These are phyloP conservation scores for Pachycephus smyrnensis DNA, from an alignment of 2,888 invertebrate species.

Conservation along the genomic window DNA sequence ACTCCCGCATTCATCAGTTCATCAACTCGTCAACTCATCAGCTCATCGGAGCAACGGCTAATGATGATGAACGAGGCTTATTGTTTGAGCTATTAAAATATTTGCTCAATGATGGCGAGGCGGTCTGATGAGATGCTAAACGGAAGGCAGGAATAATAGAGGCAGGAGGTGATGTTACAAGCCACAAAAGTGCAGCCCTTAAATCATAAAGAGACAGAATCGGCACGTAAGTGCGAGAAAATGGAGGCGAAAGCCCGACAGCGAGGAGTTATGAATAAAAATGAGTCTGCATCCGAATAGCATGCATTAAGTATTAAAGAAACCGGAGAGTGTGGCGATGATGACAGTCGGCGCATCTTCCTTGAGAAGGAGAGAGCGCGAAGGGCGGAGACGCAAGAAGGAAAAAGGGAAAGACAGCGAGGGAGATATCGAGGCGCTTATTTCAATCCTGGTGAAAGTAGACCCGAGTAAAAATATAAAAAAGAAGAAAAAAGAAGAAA, in stretches of 20 bases:
- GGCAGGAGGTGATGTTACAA: background rate
- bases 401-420: too few species aligned
- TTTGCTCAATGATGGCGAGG: conserved; percentile 6
- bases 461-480: too few species aligned
- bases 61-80: conserved; percentile 50
- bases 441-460: too few species aligned
- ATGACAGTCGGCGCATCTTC: too few species aligned
- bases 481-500: too few species aligned
- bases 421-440: too few species aligned
- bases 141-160: background rate
- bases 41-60: conserved; percentile 22
- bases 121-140: background rate
- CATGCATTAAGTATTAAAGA: conserved; percentile 36
- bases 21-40: too few species aligned
- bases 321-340: too few species aligned
- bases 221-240: conserved; percentile 16
- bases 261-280: conserved; percentile 29
- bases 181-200: too few species aligned
- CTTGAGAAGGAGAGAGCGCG: too few species aligned
- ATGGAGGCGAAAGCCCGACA: conserved; percentile 9
- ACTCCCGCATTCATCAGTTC: too few species aligned
- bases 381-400: too few species aligned
- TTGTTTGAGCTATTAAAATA: conserved; percentile 46
- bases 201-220: background rate
- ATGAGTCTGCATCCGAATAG: conserved; percentile 14